Conservation (phyloP, 2,797 vertebrate species). For the Pipistrellus pygmaeus region DNA sequence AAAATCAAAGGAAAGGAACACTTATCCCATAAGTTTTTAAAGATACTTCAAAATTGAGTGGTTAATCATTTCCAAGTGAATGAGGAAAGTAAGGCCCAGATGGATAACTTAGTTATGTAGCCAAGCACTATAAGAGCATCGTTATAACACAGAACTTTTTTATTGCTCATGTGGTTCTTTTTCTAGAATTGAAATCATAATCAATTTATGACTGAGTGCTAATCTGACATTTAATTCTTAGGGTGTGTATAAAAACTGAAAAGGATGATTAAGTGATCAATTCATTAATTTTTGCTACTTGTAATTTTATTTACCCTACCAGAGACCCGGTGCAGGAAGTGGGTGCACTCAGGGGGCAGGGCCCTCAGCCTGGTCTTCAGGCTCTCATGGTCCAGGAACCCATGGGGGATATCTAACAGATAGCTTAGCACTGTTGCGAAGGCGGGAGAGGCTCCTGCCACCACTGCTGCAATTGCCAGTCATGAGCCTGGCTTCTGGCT, state of each 20-base stretch:
- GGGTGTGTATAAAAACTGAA: neutral
- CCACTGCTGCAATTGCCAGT: too few species aligned
- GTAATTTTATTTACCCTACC: neutral
- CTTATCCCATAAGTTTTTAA: neutral
- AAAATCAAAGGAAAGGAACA: neutral
- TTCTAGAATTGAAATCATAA: neutral
- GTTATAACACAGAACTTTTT: neutral
- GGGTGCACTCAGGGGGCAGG: rapidly evolving
- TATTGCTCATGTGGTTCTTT: neutral
- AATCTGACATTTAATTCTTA: neutral
- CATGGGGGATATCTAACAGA: too few species aligned
- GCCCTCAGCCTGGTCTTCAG: too few species aligned
- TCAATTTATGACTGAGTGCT: neutral
- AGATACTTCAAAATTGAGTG: neutral
- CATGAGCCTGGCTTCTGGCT: too few species aligned
- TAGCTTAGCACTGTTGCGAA: rapidly evolving
- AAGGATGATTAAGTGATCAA: neutral
- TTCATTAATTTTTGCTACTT: neutral
- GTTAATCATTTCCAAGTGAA: neutral
- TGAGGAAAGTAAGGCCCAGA: neutral
- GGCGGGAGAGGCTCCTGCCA: too few species aligned
- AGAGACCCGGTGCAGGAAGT: too few species aligned
- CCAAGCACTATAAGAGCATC: neutral
- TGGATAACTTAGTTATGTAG: neutral
- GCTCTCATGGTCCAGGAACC: too few species aligned